These are phyloP conservation scores for Drosophila histrio DNA, from an alignment of 2,888 invertebrate species.

Conservation along the genomic window DNA sequence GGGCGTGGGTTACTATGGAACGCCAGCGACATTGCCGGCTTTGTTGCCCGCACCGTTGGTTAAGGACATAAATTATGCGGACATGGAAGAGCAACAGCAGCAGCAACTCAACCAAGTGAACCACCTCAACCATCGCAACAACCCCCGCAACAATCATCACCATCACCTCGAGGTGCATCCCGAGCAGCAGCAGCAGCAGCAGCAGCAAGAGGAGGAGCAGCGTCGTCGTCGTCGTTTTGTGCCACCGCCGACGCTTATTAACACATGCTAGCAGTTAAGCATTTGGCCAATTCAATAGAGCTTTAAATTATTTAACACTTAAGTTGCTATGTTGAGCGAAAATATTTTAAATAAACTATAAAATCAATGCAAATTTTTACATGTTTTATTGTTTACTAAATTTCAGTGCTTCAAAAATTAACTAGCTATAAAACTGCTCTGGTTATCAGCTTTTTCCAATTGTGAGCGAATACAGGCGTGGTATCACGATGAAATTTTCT, in stretches of 20 bases:
- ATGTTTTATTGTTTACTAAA: too few relatives aligned
- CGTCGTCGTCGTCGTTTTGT: conserved; percentile 51
- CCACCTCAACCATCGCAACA: conserved; percentile 7
- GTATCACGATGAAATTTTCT: too few relatives aligned
- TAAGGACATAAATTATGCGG: conserved; percentile 66
- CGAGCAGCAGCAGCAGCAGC: conserved; percentile 39
- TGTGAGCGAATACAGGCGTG: too few relatives aligned
- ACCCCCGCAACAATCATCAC: conserved; percentile 24
- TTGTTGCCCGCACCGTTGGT: conserved; percentile 75
- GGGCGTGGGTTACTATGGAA: conserved; percentile 61
- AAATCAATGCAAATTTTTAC: background rate
- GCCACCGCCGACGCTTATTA: conserved; percentile 60
- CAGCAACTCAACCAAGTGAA: too few relatives aligned
- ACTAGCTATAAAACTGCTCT: too few relatives aligned
- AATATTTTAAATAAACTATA: background rate
- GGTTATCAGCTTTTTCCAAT: too few relatives aligned
- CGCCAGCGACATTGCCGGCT: conserved; percentile 53
- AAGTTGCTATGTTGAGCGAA: too few relatives aligned
- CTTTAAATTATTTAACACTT: conserved; percentile 45
- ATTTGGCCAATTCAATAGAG: conserved; percentile 40
- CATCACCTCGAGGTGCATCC: conserved; percentile 15
- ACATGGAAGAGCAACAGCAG: conserved; percentile 62
- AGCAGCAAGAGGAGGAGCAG: conserved; percentile 23
- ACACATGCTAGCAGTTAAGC: conserved; percentile 79
- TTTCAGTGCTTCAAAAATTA: too few relatives aligned